Percentiles rank a stretch among this genome's conserved stretches.
phyloP scores from a whole-genome alignment of 1,140 invertebrate genomes.

The Leptopilina boulardi region DNA sequence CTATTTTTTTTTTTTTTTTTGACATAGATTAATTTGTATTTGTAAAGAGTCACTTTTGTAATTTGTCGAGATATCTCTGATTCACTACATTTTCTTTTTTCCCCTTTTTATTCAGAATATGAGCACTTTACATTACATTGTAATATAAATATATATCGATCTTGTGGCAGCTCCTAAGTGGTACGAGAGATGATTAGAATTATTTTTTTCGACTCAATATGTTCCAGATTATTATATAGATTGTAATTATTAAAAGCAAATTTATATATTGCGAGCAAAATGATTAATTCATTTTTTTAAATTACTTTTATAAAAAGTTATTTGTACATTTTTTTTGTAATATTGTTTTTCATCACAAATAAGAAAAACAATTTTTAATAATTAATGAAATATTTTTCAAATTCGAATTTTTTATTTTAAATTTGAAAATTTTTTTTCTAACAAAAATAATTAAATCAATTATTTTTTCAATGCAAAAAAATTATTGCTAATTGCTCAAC shows the following conservation, averaged over 20 bases:
- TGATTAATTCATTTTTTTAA: too few species aligned
- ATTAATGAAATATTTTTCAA: too few species aligned
- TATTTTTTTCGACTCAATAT: neutral
- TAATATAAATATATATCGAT: slow-evolving; percentile 8
- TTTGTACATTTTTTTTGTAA: too few species aligned
- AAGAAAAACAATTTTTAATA: too few species aligned
- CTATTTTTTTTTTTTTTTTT: neutral
- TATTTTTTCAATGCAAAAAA: too few species aligned
- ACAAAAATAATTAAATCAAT: too few species aligned
- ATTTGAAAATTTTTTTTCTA: too few species aligned
- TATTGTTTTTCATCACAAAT: too few species aligned
- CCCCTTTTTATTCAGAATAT: too few species aligned
- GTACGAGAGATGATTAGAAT: neutral
- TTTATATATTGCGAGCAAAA: neutral
- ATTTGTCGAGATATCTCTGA: slow-evolving; percentile 20
- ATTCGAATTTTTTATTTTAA: too few species aligned
- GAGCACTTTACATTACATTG: neutral
- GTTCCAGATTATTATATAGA: neutral
- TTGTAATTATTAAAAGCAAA: neutral
- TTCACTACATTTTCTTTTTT: neutral
- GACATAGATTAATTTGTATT: neutral
- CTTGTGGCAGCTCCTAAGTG: neutral
- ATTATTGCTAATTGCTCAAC: neutral
- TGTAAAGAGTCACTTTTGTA: neutral
- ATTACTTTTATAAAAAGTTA: too few species aligned